Conservation (phyloP, 2,797 vertebrate species). For the Morelia viridis region DNA sequence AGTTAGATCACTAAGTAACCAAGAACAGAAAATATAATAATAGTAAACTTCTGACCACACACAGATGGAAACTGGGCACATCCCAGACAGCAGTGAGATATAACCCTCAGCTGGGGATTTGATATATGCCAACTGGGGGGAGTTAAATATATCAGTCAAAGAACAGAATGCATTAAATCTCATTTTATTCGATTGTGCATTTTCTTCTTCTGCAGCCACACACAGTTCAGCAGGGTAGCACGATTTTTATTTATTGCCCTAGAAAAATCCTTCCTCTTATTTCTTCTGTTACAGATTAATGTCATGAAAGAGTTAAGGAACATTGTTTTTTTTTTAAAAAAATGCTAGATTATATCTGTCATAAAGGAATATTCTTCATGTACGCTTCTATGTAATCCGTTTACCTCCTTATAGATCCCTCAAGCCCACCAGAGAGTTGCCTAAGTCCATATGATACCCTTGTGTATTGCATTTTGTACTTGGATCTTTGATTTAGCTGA, state of each 20-base stretch:
- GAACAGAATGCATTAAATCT: conserved; percentile 59
- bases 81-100: conserved; percentile 49
- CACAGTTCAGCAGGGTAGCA: conserved; percentile 52
- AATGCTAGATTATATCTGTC: conserved; percentile 61
- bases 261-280: conserved; percentile 39
- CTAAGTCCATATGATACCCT: conserved; percentile 60
- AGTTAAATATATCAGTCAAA: conserved; percentile 59
- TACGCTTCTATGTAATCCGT: conserved; percentile 64
- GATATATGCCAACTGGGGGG: conserved; percentile 41
- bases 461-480: conserved; percentile 65
- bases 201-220: conserved; percentile 64
- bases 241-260: conserved; percentile 59
- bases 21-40: background rate
- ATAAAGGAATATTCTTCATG: conserved; percentile 63
- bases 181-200: conserved; percentile 58
- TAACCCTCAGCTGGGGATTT: conserved; percentile 58
- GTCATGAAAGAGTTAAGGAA: conserved; percentile 68
- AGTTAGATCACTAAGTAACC: conserved; percentile 41
- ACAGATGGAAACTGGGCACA: conserved; percentile 45
- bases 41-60: conserved; percentile 50
- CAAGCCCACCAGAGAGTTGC: conserved; percentile 55
- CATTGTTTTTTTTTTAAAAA: conserved; percentile 26
- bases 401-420: conserved; percentile 29
- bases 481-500: conserved; percentile 65
- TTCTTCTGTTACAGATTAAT: conserved; percentile 59